These are phyloP conservation scores for Onthophagus taurus DNA, from an alignment of 1,140 invertebrate genomes.

Conservation along the genomic window DNA sequence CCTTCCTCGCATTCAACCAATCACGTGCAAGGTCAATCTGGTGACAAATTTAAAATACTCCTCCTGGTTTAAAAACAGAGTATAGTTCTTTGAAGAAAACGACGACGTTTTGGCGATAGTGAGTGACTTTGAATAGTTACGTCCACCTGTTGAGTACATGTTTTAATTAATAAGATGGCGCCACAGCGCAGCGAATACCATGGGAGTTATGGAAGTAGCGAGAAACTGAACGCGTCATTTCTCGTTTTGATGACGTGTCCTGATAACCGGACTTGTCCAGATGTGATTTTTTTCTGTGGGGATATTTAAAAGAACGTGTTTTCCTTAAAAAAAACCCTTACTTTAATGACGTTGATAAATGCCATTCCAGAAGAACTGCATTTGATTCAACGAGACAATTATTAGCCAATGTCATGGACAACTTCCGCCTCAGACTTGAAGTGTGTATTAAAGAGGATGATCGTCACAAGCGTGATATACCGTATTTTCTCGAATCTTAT, in stretches of 20 bases:
- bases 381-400: background rate
- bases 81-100: too few species aligned
- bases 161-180: background rate
- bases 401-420: background rate
- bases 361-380: background rate
- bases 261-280: background rate
- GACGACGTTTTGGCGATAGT: too few species aligned
- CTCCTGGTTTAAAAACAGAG: too few species aligned
- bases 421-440: background rate
- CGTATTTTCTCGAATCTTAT: too few species aligned
- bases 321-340: background rate
- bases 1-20: too few species aligned
- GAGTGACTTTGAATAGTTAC: too few species aligned
- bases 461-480: background rate
- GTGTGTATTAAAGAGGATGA: background rate
- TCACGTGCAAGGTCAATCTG: too few species aligned
- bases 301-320: constrained; percentile 1
- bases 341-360: background rate
- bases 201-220: too few species aligned
- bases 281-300: background rate
- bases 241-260: background rate
- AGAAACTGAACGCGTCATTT: background rate
- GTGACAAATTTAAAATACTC: too few species aligned
- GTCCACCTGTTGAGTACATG: background rate
- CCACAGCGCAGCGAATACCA: background rate